A percentile compares a stretch with the other conserved stretches of the same genome.
phyloP scores from a whole-genome alignment of 1,140 invertebrate species.

The Elysia chlorotica region DNA sequence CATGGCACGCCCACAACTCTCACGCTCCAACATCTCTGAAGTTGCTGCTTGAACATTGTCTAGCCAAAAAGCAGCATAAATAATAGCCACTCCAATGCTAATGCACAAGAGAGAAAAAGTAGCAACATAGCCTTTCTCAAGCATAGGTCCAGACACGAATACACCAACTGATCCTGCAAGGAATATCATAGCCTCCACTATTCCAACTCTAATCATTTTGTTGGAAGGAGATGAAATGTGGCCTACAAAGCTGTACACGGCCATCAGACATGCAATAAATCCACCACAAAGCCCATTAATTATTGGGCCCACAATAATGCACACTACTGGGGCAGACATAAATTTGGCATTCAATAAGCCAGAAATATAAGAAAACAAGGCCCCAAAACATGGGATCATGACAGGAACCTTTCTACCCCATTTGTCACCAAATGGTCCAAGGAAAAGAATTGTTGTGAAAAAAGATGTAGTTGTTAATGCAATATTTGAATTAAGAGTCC shows the following conservation, averaged over 20 bases:
- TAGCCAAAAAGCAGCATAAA: conserved; percentile 60
- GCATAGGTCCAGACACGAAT: conserved; percentile 58
- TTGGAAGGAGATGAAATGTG: conserved; percentile 81
- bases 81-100: conserved; percentile 46
- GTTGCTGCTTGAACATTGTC: conserved; percentile 31
- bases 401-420: conserved; percentile 83
- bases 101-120: conserved; percentile 46
- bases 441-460: conserved; percentile 55
- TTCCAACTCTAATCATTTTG: conserved; percentile 80
- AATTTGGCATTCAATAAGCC: conserved; percentile 76
- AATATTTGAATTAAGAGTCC: conserved; percentile 59
- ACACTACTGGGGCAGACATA: conserved; percentile 42
- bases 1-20: conserved; percentile 10
- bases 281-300: conserved; percentile 74
- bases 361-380: conserved; percentile 77
- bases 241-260: conserved; percentile 85
- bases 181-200: conserved; percentile 72
- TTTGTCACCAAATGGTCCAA: conserved; percentile 74
- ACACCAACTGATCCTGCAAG: conserved; percentile 62
- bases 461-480: conserved; percentile 61
- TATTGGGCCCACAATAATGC: conserved; percentile 58
- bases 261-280: conserved; percentile 88
- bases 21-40: not conserved
- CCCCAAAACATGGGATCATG: conserved; percentile 79
- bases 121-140: conserved; percentile 51